Conservation (phyloP, 92 coral and sea anemone genomes). For the Blastomussa wellsi region DNA sequence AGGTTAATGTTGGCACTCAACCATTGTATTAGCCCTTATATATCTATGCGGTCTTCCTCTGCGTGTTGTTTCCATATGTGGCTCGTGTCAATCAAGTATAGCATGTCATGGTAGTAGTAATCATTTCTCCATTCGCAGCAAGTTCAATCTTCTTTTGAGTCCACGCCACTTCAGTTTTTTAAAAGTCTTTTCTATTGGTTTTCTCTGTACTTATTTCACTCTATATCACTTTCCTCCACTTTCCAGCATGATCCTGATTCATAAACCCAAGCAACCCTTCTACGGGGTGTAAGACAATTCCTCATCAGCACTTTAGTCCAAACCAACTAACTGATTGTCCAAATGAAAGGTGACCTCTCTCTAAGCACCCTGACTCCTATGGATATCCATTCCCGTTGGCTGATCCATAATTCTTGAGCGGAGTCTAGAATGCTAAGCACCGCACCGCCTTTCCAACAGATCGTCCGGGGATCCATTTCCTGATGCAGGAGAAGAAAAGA, state of each 20-base stretch:
- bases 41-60: too few species aligned
- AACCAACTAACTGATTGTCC: constrained; percentile 51
- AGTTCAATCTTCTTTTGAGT: not conserved
- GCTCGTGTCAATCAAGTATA: too few species aligned
- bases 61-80: too few species aligned
- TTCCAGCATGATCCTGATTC: not conserved
- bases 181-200: not conserved
- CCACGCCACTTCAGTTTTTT: not conserved
- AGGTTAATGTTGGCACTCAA: too few species aligned
- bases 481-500: constrained; percentile 12
- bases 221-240: not conserved
- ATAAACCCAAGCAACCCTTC: not conserved
- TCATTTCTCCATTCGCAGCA: too few species aligned
- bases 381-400: constrained; percentile 88
- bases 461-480: constrained; percentile 99
- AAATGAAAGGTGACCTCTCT: constrained; percentile 89
- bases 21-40: too few species aligned
- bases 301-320: not conserved
- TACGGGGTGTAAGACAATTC: not conserved
- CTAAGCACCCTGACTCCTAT: constrained; percentile 91
- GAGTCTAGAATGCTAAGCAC: constrained; percentile 93
- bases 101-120: too few species aligned
- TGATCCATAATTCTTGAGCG: constrained; percentile 96
- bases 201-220: not conserved
- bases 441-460: constrained; percentile 98